A percentile compares a stretch with the other conserved stretches of the same genome.
phyloP scores from a whole-genome alignment of 2,888 invertebrate species.

The Sminthurinus aureus region DNA sequence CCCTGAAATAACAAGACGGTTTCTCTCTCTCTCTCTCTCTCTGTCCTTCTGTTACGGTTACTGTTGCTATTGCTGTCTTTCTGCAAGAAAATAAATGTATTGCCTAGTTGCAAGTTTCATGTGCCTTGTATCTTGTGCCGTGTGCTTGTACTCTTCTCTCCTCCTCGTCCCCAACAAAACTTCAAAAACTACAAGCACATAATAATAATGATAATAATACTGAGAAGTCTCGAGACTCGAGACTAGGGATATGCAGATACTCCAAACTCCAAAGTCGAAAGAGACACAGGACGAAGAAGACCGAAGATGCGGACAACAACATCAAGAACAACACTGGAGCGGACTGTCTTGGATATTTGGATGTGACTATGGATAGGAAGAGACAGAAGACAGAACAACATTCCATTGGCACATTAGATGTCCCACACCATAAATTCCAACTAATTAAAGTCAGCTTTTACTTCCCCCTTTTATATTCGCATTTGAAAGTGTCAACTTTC shows the following conservation, averaged over 20 bases:
- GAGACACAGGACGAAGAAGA: not conserved
- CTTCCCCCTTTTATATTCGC: slow-evolving; percentile 1
- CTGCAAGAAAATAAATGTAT: not conserved
- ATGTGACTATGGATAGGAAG: too few species aligned
- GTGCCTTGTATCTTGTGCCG: too few species aligned
- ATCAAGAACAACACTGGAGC: too few species aligned
- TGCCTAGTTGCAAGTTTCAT: slow-evolving; percentile 45
- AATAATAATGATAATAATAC: too few species aligned
- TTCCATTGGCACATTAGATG: slow-evolving; percentile 45
- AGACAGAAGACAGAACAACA: slow-evolving; percentile 8
- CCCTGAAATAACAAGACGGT: not conserved
- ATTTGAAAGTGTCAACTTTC: too few species aligned
- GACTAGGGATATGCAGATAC: too few species aligned
- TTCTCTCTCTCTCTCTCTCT: too few species aligned
- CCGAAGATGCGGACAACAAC: not conserved
- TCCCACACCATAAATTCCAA: slow-evolving; percentile 47
- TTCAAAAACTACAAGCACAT: not conserved
- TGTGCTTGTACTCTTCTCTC: not conserved
- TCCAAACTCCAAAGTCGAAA: too few species aligned
- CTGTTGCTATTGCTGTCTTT: not conserved
- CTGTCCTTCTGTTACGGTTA: too few species aligned
- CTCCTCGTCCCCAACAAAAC: not conserved
- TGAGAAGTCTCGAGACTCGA: too few species aligned
- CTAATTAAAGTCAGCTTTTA: slow-evolving; percentile 49
- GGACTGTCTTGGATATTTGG: too few species aligned